These are phyloP conservation scores for Zonitis immaculata DNA, from an alignment of 2,888 invertebrate genomes.

Conservation along the genomic window DNA sequence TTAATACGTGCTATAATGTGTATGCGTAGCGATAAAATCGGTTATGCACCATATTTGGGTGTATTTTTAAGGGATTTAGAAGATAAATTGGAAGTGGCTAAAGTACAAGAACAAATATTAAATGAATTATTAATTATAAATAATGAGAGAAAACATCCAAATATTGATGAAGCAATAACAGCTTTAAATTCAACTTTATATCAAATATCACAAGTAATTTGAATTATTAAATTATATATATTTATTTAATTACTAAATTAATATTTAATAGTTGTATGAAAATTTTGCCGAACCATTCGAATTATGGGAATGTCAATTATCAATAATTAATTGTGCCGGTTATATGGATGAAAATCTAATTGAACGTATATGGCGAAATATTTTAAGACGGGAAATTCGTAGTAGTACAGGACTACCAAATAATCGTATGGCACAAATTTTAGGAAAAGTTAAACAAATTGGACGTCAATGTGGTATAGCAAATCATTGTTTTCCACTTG, in stretches of 20 bases:
- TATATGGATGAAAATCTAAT: slow-evolving; percentile 84
- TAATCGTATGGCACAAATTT: slow-evolving; percentile 63
- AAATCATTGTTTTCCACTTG: slow-evolving; percentile 82
- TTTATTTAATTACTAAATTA: neutral
- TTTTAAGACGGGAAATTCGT: slow-evolving; percentile 58
- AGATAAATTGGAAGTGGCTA: slow-evolving; percentile 89
- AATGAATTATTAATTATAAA: slow-evolving; percentile 58
- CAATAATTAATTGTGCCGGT: slow-evolving; percentile 91
- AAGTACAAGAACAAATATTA: slow-evolving; percentile 70
- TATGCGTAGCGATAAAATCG: slow-evolving; percentile 81
- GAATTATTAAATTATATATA: neutral
- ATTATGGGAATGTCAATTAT: slow-evolving; percentile 89
- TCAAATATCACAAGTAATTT: slow-evolving; percentile 74
- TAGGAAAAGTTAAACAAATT: slow-evolving; percentile 71
- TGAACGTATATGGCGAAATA: slow-evolving; percentile 88
- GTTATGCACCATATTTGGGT: slow-evolving; percentile 66
- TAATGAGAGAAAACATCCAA: slow-evolving; percentile 38
- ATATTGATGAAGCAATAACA: slow-evolving; percentile 56
- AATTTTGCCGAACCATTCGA: slow-evolving; percentile 88
- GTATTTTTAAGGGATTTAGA: slow-evolving; percentile 83
- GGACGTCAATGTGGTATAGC: slow-evolving; percentile 75
- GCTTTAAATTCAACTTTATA: slow-evolving; percentile 76
- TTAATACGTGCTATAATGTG: slow-evolving; percentile 92
- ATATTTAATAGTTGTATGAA: slow-evolving; percentile 66
- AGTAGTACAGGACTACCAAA: slow-evolving; percentile 48